Base-by-base conservation (phyloP, 2,888 invertebrate genomes). In the Erebia aethiops region DNA sequence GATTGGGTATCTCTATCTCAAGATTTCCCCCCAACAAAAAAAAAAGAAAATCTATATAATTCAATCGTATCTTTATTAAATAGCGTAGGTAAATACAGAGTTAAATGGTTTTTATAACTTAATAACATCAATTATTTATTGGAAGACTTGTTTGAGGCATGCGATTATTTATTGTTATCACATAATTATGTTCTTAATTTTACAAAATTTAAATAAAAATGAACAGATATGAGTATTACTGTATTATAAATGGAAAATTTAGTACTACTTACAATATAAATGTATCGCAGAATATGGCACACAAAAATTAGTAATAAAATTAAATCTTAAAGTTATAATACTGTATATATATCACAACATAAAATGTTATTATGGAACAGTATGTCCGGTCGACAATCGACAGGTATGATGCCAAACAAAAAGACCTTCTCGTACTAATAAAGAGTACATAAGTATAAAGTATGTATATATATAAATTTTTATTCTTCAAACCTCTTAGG, bases 121-220 rank as follows among this genome's bases (percentile, higher is more conserved):
- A 49, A 21, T 54, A 56, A 57, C n/a, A n/a, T 52, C 7, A 49
- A 46, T 46, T 46, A 46, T 46, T 46, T 11, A 75, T 72, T 78
- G 79, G 79, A 79, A 79, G 79, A 79, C 79, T 71, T 74, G 70
- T 69, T 71, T 74, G 72, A 77, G 78, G 77, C 78, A 74, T 74
- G 73, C 71, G 65, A 72, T 71, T 65, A 65, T 65, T 57, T 54
- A 16, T 18, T 21, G 51, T 18, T 61, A 69, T 67, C 54, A 64
- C 64, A 21, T 58, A 54, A 60, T 18, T 63, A 41, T n/a, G 41
- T 52, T 41, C 46, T n/a, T 41, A 62, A 64, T 21, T 41, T 70
- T 67, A 61, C 26, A 71, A 65, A 69, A 13, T 71, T 67, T 0
- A n/a, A n/a, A 43, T n/a, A 26, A 18, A 35, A 11, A 35, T 16